These are phyloP conservation scores for Megalurothrips usitatus DNA, from an alignment of 2,888 invertebrate species.

Conservation along the genomic window DNA sequence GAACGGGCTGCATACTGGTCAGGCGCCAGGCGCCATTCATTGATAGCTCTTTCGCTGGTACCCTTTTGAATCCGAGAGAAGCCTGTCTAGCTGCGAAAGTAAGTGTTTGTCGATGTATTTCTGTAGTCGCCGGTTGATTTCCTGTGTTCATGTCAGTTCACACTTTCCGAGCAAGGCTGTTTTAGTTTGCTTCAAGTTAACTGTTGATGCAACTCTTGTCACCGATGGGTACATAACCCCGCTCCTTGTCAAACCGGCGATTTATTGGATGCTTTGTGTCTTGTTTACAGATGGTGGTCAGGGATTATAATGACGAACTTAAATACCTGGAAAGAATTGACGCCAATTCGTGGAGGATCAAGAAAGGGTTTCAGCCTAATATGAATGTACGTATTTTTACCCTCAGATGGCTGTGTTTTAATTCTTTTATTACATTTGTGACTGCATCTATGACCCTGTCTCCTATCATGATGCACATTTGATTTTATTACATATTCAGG, in stretches of 20 bases:
- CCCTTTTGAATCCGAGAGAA: no score
- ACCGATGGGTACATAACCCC: neutral
- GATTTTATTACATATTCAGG: constrained; percentile 49
- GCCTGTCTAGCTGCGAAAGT: no score
- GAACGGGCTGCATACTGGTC: no score
- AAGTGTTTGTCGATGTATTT: no score
- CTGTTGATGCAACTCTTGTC: neutral
- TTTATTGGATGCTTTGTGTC: neutral
- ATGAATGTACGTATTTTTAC: constrained; percentile 69
- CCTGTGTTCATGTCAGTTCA: no score
- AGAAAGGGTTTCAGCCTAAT: constrained; percentile 97
- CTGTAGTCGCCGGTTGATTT: no score
- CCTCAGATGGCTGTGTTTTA: neutral
- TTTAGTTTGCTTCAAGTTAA: no score
- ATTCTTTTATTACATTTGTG: neutral
- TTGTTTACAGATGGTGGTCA: constrained; percentile 70
- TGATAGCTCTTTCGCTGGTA: no score
- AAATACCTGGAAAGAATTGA: constrained; percentile 86
- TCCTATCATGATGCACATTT: neutral
- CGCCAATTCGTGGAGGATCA: constrained; percentile 85
- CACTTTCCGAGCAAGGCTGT: no score
- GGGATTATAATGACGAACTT: constrained; percentile 88
- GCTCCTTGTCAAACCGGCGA: no score
- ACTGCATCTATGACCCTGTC: neutral
- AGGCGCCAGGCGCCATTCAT: no score